Percentiles rank a stretch among this genome's conserved stretches.
phyloP scores from a whole-genome alignment of 2,113 vertebrate species.

The Salvelinus fontinalis region DNA sequence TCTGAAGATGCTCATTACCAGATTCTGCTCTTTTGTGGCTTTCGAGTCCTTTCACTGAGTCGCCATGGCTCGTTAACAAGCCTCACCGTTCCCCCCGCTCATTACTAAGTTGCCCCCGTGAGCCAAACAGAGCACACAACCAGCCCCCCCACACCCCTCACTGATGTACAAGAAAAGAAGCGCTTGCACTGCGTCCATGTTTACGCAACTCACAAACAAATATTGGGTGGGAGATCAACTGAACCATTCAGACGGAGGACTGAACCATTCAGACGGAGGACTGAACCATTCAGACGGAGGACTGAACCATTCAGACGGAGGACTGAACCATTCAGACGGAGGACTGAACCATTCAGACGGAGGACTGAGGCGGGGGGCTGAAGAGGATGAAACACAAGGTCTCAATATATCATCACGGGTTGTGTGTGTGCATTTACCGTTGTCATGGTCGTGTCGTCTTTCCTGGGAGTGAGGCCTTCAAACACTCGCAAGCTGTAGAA shows the following conservation, averaged over 20 bases:
- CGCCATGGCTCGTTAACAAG: slow-evolving; percentile 84
- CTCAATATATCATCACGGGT: slow-evolving; percentile 28
- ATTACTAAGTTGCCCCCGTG: slow-evolving; percentile 81
- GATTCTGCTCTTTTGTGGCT: slow-evolving; percentile 74
- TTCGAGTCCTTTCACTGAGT: slow-evolving; percentile 82
- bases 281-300: slow-evolving; percentile 69
- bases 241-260: slow-evolving; percentile 66
- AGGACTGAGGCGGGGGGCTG: neutral
- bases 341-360: slow-evolving; percentile 66
- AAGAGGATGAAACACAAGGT: slow-evolving; percentile 10
- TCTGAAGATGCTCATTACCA: slow-evolving; percentile 91
- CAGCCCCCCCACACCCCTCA: slow-evolving; percentile 15
- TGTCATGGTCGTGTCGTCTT: slow-evolving; percentile 98
- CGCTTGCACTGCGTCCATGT: slow-evolving; percentile 78
- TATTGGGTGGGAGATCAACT: slow-evolving; percentile 71
- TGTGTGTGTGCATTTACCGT: slow-evolving; percentile 76
- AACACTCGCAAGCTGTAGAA: slow-evolving; percentile 97
- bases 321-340: slow-evolving; percentile 41
- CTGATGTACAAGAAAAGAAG: slow-evolving; percentile 55
- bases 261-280: slow-evolving; percentile 64
- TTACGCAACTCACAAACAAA: slow-evolving; percentile 84
- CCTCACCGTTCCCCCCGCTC: slow-evolving; percentile 68
- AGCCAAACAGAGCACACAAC: slow-evolving; percentile 70
- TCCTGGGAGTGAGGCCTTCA: slow-evolving; percentile 89
- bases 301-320: slow-evolving; percentile 64